Evolutionary conservation across 2,888 invertebrate genomes (phyloP), one percentile per base, ranked within the genome.

Genomic region (Myopa testacea): DNA sequence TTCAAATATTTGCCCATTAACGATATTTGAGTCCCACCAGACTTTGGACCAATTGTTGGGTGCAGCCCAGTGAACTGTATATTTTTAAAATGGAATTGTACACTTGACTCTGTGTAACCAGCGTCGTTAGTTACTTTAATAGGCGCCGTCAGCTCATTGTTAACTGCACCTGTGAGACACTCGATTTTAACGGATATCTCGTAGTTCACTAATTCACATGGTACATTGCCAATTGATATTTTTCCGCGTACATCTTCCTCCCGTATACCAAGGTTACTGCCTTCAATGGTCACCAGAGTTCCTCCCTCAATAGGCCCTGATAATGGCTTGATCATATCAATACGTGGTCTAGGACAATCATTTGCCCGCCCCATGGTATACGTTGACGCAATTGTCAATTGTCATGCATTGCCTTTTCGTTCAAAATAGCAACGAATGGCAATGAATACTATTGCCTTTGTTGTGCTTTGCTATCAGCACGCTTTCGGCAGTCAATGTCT

Each of bases 301-400:
- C 98, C 98, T 58, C 99, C 99, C 91, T 98, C 98, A 80, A 97
- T 93, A 4, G 99, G 99, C 0, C 99, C 99, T 88, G 97, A 97
- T 78, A 98, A 90, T 4, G 99, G 99, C 87, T 95, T 95, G 80
- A 99, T 97, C 94, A 96, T 95, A 88, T 97, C 97, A 85, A 97
- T 97, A 84, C 97, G 91, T 50, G 97, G 97, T 84, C 95, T 93
- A 0, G 97, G 97, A 87, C 97, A 97, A 87, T 96, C 96, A 75
- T 93, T 93, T 34, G 95, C 82, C 34, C 82, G 93, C 84, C 94
- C 93, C 4, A 80, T 52, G 0, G 75, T 68, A 55, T 80, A 80
- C 68, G 80, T 55, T 14, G 78, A 40, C 14, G 19, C 5, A n/a
- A n/a, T n/a, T n/a, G n/a, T n/a, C n/a, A n/a, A n/a, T n/a, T n/a